Evolutionary conservation across 1,140 invertebrate species (phyloP).

Genomic region (Heliconius congener): DNA sequence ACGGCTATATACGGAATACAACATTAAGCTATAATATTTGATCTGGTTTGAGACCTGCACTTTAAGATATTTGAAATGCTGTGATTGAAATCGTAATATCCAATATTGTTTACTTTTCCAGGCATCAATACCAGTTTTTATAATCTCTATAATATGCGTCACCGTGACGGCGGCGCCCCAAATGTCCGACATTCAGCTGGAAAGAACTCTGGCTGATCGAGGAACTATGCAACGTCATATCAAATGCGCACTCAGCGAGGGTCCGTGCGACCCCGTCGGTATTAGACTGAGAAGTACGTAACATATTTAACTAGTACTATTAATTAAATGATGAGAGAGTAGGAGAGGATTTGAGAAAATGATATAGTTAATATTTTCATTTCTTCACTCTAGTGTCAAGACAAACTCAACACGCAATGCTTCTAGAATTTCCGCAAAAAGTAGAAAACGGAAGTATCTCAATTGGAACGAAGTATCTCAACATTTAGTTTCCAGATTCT

Average conservation of each 20-base stretch:
- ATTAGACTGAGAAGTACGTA: constrained; percentile 80
- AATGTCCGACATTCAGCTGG: constrained; percentile 84
- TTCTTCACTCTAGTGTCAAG: no score
- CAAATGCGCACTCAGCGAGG: constrained; percentile 86
- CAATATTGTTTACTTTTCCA: background rate
- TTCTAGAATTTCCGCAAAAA: no score
- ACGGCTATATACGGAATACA: no score
- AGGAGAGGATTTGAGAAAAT: background rate
- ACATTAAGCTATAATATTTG: no score
- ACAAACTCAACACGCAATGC: no score
- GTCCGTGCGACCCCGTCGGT: constrained; percentile 86
- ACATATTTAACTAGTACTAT: background rate
- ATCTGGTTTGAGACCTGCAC: no score
- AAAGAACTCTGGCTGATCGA: constrained; percentile 84
- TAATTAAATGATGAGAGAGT: no score
- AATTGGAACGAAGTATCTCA: no score
- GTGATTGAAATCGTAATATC: background rate
- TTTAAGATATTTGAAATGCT: no score
- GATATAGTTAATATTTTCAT: background rate
- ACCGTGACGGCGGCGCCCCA: constrained; percentile 47
- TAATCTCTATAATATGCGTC: constrained; percentile 5
- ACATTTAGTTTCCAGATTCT: no score
- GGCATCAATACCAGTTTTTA: background rate
- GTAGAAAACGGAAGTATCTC: no score
- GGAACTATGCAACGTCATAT: constrained; percentile 85